Base-by-base conservation (phyloP, 2,888 invertebrate genomes). In the Alsophila aescularia region DNA sequence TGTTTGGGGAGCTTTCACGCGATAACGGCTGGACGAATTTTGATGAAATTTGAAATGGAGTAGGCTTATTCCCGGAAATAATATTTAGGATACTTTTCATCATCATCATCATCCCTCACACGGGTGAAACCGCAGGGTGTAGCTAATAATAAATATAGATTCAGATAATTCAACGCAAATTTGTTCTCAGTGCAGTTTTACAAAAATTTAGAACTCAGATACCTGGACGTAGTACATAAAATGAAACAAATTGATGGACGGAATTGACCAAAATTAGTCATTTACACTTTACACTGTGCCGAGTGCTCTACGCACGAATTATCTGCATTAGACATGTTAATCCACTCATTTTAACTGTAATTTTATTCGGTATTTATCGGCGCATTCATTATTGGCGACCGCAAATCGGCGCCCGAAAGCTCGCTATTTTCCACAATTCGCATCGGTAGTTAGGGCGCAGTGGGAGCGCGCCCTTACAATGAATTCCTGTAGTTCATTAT, bases 321-420 rank as follows among this genome's bases (percentile, higher is more conserved):
- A 89, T 89, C 87, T 90, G 91, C 89, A 91, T 91, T 91, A 91
- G 91, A 91, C 90, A 91, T 90, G 91, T 91, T 90, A 91, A 91
- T 91, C 90, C 88, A 88, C 88, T 90, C 90, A 90, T 91, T 91
- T 90, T 90, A 90, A 90, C 90, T 86, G 89, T 91, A 91, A 90
- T 91, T 91, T 91, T 91, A 91, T 90, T 90, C 90, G 85, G 90
- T 91, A 91, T 91, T 91, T 91, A 91, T 91, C 90, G 90, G 87
- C 81, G 90, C 90, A 90, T 91, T 91, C 91, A 91, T 90, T 90
- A 91, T 85, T 85, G 79, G 62, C 57, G 77, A 91, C 91, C 90
- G 83, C 90, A 90, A 91, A 90, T 90, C 90, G 89, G 75, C 83
- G 77, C 83, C 87, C 91, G 88, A 90, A 90, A 90, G 90, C 89